A percentile compares a stretch with the other conserved stretches of the same genome.
Conservation (phyloP, 2,113 vertebrate genomes). For the Nerophis lumbriciformis region DNA sequence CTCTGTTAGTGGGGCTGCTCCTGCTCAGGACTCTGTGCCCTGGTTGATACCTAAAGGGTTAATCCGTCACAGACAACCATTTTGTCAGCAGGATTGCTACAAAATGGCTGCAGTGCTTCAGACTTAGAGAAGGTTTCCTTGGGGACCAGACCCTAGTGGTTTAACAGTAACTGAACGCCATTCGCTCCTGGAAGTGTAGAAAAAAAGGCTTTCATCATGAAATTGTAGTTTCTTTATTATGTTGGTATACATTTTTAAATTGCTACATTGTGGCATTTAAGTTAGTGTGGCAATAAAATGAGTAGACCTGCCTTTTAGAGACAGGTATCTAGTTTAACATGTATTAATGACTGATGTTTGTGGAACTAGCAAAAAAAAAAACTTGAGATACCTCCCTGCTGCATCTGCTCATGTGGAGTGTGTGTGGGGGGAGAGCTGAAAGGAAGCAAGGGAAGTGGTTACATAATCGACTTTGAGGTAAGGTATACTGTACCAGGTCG, state of each 20-base stretch:
- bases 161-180: background rate
- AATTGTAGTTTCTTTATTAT: background rate
- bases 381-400: too few species aligned
- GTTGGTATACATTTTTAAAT: too few species aligned
- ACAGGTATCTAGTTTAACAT: too few species aligned
- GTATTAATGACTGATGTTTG: too few species aligned
- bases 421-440: too few species aligned
- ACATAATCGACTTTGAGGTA: too few species aligned
- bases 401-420: too few species aligned
- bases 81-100: constrained; percentile 42
- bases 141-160: background rate
- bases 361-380: too few species aligned
- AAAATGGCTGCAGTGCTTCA: constrained; percentile 51
- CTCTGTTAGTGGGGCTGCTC: background rate
- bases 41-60: constrained; percentile 44
- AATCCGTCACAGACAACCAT: constrained; percentile 47
- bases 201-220: background rate
- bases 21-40: background rate
- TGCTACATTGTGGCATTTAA: too few species aligned
- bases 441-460: too few species aligned
- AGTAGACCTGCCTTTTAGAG: too few species aligned
- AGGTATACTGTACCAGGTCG: background rate
- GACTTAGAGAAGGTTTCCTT: background rate
- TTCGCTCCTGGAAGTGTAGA: background rate
- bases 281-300: too few species aligned